Evolutionary conservation across 1,140 invertebrate genomes (phyloP), one percentile per base, ranked within the genome.

Genomic region (Neoseiulus cucumeris): DNA sequence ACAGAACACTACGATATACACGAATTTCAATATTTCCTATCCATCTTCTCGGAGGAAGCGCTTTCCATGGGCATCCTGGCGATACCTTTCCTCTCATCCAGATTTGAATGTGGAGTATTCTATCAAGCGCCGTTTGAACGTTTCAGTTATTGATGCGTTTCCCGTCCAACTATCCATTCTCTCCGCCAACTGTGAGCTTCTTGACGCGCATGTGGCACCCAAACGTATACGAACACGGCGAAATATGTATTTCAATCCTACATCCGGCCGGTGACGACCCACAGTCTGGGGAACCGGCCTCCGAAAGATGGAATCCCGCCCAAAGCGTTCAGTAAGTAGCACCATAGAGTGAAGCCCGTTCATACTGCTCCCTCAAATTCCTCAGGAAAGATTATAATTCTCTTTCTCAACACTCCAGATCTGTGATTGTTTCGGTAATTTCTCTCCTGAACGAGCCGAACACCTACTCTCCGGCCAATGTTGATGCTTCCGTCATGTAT

Each of bases 141-240:
- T 59, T 59, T 17, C 22, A 59, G 51, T 59, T 59, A 33, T 59
- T 90, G 75, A 91, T 98, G 86, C 94, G 94, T 79, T 98, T 97
- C 76, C 93, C 94, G 66, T 79, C 83, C 69, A 92, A 97, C 79
- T 98, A 97, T 78, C 95, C 95, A 59, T 99, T 98, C 79, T 94
- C 91, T 71, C 95, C 95, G 68, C 95, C 95, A 68, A 87, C 87
- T 71, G 90, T 99, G 76, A 83, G 91, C 72, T 98, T 99, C 81
- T 82, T 96, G 74, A 95, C 91, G 69, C 98, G 96, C 85, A 91
- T 99, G 71, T 98, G 93, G 92, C 95, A 99, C 82, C 95, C 95
- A 71, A 99, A 99, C 81, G 93, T 98, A 12, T 99, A 99, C 79
- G 93, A 98, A 89, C 98, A 96, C 79, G 96, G 96, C 44, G 95